Percentiles rank a stretch among this genome's conserved stretches.
Conservation (phyloP, 2,113 vertebrate genomes). For the Manacus vitellinus region DNA sequence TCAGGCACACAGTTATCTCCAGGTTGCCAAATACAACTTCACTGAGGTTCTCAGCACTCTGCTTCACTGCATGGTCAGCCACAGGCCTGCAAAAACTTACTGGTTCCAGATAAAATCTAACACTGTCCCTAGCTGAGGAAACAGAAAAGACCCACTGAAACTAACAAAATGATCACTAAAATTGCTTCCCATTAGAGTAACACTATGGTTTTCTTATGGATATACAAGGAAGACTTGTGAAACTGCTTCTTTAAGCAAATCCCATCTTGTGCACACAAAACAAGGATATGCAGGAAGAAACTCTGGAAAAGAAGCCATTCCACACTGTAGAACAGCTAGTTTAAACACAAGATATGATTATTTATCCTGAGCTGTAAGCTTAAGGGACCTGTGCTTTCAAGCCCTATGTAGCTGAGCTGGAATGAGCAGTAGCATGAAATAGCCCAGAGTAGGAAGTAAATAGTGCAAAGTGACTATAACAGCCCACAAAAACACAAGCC, state of each 20-base stretch:
- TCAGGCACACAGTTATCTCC: neutral
- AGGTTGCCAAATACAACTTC: neutral
- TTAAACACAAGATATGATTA: neutral
- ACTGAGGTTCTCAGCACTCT: neutral
- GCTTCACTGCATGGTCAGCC: neutral
- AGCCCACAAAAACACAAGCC: neutral
- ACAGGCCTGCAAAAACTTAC: neutral
- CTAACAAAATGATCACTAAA: neutral
- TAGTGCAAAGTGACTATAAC: neutral
- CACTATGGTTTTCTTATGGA: neutral
- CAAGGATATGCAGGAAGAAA: fast-evolving
- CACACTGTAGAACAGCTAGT: neutral
- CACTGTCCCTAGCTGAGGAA: neutral
- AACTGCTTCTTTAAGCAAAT: neutral
- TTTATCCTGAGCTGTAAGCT: neutral
- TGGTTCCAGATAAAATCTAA: neutral
- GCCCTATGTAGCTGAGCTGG: neutral
- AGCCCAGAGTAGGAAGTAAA: neutral
- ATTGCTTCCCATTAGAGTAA: neutral
- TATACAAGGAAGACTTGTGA: fast-evolving
- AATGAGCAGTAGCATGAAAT: neutral
- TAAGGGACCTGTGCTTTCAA: neutral
- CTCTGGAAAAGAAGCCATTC: neutral
- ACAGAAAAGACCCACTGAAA: neutral
- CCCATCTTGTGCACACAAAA: neutral